Conservation (phyloP, 2,888 invertebrate species). For the Galerucella nymphaeae region DNA sequence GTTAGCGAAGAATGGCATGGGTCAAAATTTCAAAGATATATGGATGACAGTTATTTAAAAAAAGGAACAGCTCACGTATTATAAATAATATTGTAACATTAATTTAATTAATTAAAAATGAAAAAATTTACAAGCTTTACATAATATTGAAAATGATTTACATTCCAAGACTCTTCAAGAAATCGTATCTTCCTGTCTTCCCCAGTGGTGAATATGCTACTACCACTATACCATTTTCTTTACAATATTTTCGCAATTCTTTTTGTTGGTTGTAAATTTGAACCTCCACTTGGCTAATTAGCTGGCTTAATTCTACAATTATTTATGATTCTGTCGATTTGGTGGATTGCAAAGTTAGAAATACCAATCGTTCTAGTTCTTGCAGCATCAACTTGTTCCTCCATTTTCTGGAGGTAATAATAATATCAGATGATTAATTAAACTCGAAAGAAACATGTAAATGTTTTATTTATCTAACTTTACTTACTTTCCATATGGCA, state of each 20-base stretch:
- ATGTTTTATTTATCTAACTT: too few species aligned
- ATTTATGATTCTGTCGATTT: conserved; percentile 73
- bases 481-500: conserved; percentile 75
- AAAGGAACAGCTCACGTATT: too few species aligned
- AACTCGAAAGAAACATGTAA: too few species aligned
- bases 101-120: too few species aligned
- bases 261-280: conserved; percentile 67
- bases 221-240: conserved; percentile 63
- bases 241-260: conserved; percentile 64
- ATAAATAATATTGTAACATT: too few species aligned
- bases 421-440: too few species aligned
- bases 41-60: too few species aligned
- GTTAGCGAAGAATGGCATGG: too few species aligned
- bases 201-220: conserved; percentile 67
- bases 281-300: conserved; percentile 75
- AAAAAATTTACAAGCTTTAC: too few species aligned
- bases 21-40: too few species aligned
- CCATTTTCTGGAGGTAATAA: conserved; percentile 61
- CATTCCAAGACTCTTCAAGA: conserved; percentile 29
- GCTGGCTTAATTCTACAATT: conserved; percentile 71
- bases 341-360: conserved; percentile 80
- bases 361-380: conserved; percentile 80
- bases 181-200: conserved; percentile 60
- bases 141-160: neutral
- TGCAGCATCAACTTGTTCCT: conserved; percentile 73